Evolutionary conservation across 1,140 invertebrate genomes (phyloP).

Genomic region (Neodiprion virginianus): DNA sequence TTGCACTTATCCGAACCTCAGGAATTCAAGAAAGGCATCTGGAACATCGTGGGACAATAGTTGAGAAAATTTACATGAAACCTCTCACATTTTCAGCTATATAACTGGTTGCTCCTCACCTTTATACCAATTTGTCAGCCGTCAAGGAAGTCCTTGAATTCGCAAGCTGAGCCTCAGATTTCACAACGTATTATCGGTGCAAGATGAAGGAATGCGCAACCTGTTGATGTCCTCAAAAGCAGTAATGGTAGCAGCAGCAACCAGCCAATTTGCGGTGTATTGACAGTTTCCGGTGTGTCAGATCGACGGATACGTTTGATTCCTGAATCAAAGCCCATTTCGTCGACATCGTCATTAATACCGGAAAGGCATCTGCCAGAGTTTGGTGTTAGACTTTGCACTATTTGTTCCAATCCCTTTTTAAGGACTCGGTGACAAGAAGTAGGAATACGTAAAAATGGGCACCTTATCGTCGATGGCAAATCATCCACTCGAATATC

Average conservation of each 20-base stretch:
- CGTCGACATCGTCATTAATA: conserved; percentile 22
- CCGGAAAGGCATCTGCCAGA: too few relatives aligned
- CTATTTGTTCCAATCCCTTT: too few relatives aligned
- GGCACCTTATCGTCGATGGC: neutral
- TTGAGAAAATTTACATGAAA: too few relatives aligned
- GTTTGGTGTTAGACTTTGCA: too few relatives aligned
- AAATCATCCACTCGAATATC: neutral
- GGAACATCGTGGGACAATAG: too few relatives aligned
- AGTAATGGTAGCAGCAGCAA: conserved; percentile 17
- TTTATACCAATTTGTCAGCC: neutral
- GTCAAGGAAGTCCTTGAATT: neutral
- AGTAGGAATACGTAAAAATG: too few relatives aligned
- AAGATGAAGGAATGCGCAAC: conserved; percentile 36
- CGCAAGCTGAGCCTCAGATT: neutral
- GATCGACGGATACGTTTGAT: conserved; percentile 36
- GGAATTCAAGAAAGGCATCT: too few relatives aligned
- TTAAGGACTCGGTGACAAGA: too few relatives aligned
- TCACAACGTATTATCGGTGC: conserved; percentile 27
- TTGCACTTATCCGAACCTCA: too few relatives aligned
- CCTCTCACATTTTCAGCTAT: too few relatives aligned
- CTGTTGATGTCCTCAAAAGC: conserved; percentile 35
- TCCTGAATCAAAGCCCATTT: conserved; percentile 11
- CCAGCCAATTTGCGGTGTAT: conserved; percentile 12
- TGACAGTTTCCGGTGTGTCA: conserved; percentile 35
- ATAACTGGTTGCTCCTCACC: too few relatives aligned